Evolutionary conservation across 2,797 vertebrate species (phyloP).

Genomic region (Chiroxiphia lanceolata): DNA sequence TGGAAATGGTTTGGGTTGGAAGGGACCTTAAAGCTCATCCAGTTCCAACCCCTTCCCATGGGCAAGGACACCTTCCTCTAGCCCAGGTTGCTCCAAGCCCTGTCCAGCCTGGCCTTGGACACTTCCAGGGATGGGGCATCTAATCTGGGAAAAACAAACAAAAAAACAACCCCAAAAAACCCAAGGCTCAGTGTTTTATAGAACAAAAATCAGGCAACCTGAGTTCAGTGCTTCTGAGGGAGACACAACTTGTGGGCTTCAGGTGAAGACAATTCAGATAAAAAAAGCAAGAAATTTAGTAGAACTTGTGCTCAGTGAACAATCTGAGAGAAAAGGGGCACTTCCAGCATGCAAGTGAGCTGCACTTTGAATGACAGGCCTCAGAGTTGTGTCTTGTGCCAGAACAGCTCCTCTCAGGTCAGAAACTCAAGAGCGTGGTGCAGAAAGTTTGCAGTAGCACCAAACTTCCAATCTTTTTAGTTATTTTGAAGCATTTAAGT

Average conservation of each 20-base stretch:
- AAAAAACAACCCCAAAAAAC: neutral
- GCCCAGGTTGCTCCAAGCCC: neutral
- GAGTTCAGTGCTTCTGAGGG: neutral
- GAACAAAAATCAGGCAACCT: neutral
- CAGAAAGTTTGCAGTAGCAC: neutral
- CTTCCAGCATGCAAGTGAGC: neutral
- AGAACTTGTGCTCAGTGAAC: neutral
- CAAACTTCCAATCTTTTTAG: neutral
- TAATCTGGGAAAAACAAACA: neutral
- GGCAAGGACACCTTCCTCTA: neutral
- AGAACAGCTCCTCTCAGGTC: neutral
- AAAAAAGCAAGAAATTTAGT: neutral
- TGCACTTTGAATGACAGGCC: neutral
- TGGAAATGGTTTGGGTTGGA: neutral
- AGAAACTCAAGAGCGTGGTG: neutral
- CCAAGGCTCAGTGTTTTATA: neutral
- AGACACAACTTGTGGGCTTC: neutral
- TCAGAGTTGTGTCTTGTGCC: neutral
- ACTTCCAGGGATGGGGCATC: neutral
- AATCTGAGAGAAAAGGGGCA: neutral
- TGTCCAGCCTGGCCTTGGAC: accelerated
- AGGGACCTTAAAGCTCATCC: neutral
- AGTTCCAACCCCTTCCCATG: neutral
- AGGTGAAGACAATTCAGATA: neutral
- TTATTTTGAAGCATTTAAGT: too few species aligned